These are phyloP conservation scores for Eptatretus atami DNA, from an alignment of 2,797 vertebrate genomes.

Conservation along the genomic window DNA sequence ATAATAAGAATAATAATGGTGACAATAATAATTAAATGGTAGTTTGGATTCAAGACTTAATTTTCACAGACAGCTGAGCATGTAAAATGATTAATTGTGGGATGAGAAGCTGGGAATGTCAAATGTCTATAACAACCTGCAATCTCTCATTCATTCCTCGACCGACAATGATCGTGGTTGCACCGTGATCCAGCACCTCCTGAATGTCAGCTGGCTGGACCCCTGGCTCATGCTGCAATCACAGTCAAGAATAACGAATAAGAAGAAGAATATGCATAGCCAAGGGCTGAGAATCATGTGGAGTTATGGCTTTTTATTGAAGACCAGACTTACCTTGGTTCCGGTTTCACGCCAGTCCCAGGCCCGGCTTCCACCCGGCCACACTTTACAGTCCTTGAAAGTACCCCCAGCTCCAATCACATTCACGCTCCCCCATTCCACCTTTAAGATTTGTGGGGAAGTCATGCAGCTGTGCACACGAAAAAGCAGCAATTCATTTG, in stretches of 20 bases:
- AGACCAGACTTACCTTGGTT: constrained; percentile 30
- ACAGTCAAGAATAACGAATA: background rate
- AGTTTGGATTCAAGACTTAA: too few relatives aligned
- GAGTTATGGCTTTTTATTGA: constrained; percentile 1
- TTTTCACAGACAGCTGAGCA: too few relatives aligned
- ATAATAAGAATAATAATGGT: too few relatives aligned
- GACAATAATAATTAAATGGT: too few relatives aligned
- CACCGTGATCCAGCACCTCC: constrained; percentile 41
- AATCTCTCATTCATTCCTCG: constrained; percentile 62
- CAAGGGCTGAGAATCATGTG: background rate
- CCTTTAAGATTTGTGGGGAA: background rate
- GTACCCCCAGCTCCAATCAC: constrained; percentile 11
- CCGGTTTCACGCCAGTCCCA: constrained; percentile 93
- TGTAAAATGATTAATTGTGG: too few relatives aligned
- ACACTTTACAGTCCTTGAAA: constrained; percentile 86
- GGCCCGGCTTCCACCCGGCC: constrained; percentile 57
- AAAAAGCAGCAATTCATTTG: too few relatives aligned
- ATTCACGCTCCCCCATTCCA: background rate
- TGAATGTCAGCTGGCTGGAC: constrained; percentile 69
- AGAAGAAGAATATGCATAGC: too few relatives aligned
- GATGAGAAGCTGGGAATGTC: too few relatives aligned
- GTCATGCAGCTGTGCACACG: too few relatives aligned
- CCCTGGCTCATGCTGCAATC: constrained; percentile 43
- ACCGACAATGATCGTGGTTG: constrained; percentile 46
- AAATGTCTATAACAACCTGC: constrained; percentile 23